Conservation (phyloP, 2,797 vertebrate species). For the Poecile montanus region DNA sequence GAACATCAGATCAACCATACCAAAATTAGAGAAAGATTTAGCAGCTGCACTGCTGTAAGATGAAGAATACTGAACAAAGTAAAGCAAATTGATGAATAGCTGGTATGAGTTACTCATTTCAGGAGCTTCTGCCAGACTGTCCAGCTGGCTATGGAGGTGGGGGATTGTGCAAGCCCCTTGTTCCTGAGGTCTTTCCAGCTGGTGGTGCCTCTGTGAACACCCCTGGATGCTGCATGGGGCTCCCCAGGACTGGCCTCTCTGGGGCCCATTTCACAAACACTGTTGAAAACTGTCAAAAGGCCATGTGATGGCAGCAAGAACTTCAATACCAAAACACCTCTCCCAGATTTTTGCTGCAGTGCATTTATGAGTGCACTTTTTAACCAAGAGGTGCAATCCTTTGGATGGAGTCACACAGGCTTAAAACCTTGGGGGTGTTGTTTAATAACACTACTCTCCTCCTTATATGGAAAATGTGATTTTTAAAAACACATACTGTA, state of each 20-base stretch:
- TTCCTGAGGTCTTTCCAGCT: neutral
- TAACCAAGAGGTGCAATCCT: neutral
- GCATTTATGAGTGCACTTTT: neutral
- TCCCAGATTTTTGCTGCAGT: neutral
- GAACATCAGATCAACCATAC: neutral
- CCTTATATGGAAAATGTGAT: neutral
- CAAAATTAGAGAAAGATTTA: neutral
- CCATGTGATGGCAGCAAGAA: neutral
- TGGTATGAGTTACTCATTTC: neutral
- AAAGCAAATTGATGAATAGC: neutral
- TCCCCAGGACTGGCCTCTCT: neutral
- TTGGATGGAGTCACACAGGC: neutral
- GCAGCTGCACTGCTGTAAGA: neutral
- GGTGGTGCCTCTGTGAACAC: neutral
- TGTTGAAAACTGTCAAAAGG: neutral
- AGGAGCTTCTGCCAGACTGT: neutral
- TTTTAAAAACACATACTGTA: fast-evolving
- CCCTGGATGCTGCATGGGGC: neutral
- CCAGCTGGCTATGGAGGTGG: neutral
- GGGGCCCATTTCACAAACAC: neutral
- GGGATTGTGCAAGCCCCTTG: neutral
- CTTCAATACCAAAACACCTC: neutral
- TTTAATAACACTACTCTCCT: neutral
- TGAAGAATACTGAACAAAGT: neutral
- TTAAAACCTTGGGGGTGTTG: neutral